Evolutionary conservation across 2,797 vertebrate species (phyloP).

Genomic region (Knipowitschia caucasica): DNA sequence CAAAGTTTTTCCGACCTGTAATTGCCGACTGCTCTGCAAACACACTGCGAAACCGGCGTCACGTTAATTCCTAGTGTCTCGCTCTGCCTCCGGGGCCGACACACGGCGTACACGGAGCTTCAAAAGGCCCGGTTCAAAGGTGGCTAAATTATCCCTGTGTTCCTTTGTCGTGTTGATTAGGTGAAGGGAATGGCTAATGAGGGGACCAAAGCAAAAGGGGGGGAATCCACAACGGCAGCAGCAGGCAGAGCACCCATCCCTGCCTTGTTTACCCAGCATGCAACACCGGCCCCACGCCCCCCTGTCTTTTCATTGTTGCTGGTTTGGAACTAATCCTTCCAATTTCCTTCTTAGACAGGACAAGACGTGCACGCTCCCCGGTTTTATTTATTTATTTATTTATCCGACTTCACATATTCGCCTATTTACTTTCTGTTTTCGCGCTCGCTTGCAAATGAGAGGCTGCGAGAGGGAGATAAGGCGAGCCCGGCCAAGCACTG

Average conservation of each 20-base stretch:
- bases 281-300: constrained; percentile 64
- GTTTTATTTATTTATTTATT: constrained; percentile 77
- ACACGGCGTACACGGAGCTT: constrained; percentile 53
- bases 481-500: constrained; percentile 68
- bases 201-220: constrained; percentile 15
- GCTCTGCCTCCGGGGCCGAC: constrained; percentile 41
- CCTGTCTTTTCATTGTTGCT: constrained; percentile 72
- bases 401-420: constrained; percentile 72
- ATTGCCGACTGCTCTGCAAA: not conserved
- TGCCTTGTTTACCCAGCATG: constrained; percentile 69
- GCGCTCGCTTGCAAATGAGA: constrained; percentile 75
- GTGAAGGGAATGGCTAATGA: constrained; percentile 54
- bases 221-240: constrained; percentile 7
- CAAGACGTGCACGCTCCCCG: constrained; percentile 71
- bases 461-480: constrained; percentile 76
- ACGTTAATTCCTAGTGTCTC: not conserved
- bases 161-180: constrained; percentile 66
- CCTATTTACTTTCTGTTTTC: constrained; percentile 61
- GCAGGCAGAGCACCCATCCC: constrained; percentile 13
- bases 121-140: constrained; percentile 62
- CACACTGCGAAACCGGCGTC: not conserved
- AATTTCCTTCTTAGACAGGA: constrained; percentile 74
- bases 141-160: constrained; percentile 53
- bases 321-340: constrained; percentile 80
- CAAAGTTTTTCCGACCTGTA: not conserved